Evolutionary conservation across 2,888 invertebrate species (phyloP).

Genomic region (Tridacna crocea): DNA sequence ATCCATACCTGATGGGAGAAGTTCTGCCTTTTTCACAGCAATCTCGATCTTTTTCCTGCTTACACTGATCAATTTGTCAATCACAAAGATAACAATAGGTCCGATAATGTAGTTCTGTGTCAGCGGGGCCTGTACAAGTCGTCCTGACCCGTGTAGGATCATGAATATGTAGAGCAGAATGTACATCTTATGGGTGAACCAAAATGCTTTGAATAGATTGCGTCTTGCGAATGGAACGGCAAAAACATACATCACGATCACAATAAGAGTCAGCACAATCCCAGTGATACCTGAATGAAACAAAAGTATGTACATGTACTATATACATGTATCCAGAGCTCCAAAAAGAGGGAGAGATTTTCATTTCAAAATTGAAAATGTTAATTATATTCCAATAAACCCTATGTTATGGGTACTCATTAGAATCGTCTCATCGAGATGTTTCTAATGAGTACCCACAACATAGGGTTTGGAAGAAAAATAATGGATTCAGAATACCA

Average conservation of each 20-base stretch:
- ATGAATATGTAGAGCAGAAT: conserved; percentile 87
- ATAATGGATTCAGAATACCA: too few relatives aligned
- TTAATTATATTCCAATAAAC: too few relatives aligned
- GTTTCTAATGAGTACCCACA: too few relatives aligned
- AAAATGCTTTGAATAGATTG: conserved; percentile 87
- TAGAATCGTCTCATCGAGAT: too few relatives aligned
- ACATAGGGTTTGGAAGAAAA: too few relatives aligned
- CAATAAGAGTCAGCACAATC: conserved; percentile 85
- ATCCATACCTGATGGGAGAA: conserved; percentile 87
- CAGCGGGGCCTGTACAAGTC: conserved; percentile 86
- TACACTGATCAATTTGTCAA: conserved; percentile 86
- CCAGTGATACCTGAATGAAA: conserved; percentile 86
- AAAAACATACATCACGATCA: conserved; percentile 87
- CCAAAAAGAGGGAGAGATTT: too few relatives aligned
- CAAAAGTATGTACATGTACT: neutral
- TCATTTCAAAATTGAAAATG: too few relatives aligned
- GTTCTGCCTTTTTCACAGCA: conserved; percentile 86
- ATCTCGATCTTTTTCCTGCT: conserved; percentile 87
- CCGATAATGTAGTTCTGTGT: conserved; percentile 87
- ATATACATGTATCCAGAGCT: too few relatives aligned
- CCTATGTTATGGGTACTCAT: too few relatives aligned
- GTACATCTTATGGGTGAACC: conserved; percentile 87
- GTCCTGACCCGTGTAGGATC: conserved; percentile 87
- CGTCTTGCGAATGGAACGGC: conserved; percentile 86
- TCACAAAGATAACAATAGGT: conserved; percentile 86